Evolutionary conservation across 2,888 invertebrate genomes (phyloP).

Genomic region (Cheilosia impressa): DNA sequence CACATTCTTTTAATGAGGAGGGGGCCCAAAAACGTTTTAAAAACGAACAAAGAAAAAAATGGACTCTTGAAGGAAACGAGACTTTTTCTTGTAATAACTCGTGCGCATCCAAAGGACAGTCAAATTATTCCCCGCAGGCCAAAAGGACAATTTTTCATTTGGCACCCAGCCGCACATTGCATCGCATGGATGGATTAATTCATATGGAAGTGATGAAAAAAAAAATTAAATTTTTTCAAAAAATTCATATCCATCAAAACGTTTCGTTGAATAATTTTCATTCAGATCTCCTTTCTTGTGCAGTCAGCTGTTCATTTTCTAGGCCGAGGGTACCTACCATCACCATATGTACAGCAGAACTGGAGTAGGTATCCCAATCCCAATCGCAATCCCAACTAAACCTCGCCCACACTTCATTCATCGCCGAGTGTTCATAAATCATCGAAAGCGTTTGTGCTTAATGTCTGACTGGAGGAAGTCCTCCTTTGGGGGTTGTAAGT

Average conservation of each 20-base stretch:
- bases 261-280: constrained; percentile 39
- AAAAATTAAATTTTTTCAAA: constrained; percentile 20
- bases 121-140: constrained; percentile 42
- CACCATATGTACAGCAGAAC: neutral
- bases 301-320: constrained; percentile 10
- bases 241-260: constrained; percentile 72
- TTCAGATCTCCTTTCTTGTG: neutral
- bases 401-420: constrained; percentile 64
- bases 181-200: constrained; percentile 44
- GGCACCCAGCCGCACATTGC: constrained; percentile 13
- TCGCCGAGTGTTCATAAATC: constrained; percentile 72
- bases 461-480: constrained; percentile 73
- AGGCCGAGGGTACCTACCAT: neutral
- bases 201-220: constrained; percentile 37
- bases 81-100: constrained; percentile 57
- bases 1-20: constrained; percentile 25
- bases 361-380: too few species aligned
- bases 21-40: neutral
- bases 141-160: constrained; percentile 62
- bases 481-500: constrained; percentile 72
- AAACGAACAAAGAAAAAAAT: neutral
- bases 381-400: constrained; percentile 20
- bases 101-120: constrained; percentile 56
- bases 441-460: constrained; percentile 74
- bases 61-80: neutral